Percentiles rank a stretch among this genome's conserved stretches.
These are phyloP conservation scores for Megamerina dolium DNA, from an alignment of 2,888 invertebrate genomes.

Conservation along the genomic window DNA sequence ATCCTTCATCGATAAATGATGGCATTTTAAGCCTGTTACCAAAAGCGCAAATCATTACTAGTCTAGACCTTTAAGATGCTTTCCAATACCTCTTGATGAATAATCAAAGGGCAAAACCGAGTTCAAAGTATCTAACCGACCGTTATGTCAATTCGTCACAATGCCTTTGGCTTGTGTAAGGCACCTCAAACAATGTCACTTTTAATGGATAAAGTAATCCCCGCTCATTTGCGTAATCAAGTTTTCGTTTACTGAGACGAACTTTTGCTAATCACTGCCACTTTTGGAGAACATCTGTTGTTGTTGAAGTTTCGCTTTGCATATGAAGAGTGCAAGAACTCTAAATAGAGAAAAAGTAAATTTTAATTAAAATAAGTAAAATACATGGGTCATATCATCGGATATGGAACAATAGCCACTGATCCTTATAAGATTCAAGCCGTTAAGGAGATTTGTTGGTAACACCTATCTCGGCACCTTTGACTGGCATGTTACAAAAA, in stretches of 20 bases:
- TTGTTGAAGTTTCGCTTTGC: too few species aligned
- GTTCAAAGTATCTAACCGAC: slow-evolving; percentile 2
- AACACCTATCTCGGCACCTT: too few species aligned
- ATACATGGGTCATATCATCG: neutral
- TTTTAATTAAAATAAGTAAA: neutral
- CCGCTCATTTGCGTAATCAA: neutral
- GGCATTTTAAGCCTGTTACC: slow-evolving; percentile 7
- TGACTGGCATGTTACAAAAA: too few species aligned
- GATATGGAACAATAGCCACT: slow-evolving; percentile 4
- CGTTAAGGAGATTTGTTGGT: too few species aligned
- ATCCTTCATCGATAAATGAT: too few species aligned
- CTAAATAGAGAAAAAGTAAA: too few species aligned
- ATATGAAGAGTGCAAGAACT: too few species aligned
- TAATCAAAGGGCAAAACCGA: neutral
- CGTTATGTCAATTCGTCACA: slow-evolving; percentile 6
- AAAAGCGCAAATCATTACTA: slow-evolving; percentile 1
- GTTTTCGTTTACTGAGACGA: slow-evolving; percentile 4
- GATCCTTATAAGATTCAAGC: too few species aligned
- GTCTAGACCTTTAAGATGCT: too few species aligned
- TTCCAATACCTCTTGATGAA: too few species aligned
- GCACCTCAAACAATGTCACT: slow-evolving; percentile 6
- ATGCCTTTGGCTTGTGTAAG: slow-evolving; percentile 4
- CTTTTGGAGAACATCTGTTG: neutral
- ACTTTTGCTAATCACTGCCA: neutral
- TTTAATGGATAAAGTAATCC: too few species aligned